These are phyloP conservation scores for Tribolium madens DNA, from an alignment of 1,140 invertebrate species.

Conservation along the genomic window DNA sequence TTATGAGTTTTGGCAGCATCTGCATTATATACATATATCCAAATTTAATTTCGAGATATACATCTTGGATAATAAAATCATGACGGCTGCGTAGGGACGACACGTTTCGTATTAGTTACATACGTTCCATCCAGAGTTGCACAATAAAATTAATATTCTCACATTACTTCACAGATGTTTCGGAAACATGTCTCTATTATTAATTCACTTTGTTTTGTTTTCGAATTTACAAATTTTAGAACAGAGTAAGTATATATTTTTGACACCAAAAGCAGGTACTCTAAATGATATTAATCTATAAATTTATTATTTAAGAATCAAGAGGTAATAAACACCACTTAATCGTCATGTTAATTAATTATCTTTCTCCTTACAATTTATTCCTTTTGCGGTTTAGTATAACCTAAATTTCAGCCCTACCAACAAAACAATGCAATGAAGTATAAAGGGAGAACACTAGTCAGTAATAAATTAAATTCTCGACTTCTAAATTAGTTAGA, in stretches of 20 bases:
- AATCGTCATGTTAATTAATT: background rate
- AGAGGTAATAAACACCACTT: background rate
- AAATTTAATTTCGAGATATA: conserved; percentile 13
- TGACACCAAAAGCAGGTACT: no score
- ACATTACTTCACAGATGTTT: background rate
- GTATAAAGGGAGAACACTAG: background rate
- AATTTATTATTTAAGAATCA: background rate
- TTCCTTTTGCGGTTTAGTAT: background rate
- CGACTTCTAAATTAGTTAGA: background rate
- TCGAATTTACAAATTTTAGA: no score
- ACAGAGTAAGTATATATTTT: no score
- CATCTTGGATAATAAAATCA: conserved; percentile 29
- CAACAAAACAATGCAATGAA: background rate
- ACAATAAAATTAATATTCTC: background rate
- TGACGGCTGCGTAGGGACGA: background rate
- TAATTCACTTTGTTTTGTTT: background rate
- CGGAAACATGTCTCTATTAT: background rate
- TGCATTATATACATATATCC: conserved; percentile 23
- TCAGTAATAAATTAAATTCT: background rate
- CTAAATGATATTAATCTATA: no score
- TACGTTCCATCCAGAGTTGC: background rate
- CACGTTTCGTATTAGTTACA: conserved; percentile 16
- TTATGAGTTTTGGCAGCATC: conserved; percentile 33
- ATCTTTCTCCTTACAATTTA: background rate
- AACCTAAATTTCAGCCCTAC: background rate